phyloP scores from a whole-genome alignment of 2,113 vertebrate genomes.

The Acrocephalus kingi region DNA sequence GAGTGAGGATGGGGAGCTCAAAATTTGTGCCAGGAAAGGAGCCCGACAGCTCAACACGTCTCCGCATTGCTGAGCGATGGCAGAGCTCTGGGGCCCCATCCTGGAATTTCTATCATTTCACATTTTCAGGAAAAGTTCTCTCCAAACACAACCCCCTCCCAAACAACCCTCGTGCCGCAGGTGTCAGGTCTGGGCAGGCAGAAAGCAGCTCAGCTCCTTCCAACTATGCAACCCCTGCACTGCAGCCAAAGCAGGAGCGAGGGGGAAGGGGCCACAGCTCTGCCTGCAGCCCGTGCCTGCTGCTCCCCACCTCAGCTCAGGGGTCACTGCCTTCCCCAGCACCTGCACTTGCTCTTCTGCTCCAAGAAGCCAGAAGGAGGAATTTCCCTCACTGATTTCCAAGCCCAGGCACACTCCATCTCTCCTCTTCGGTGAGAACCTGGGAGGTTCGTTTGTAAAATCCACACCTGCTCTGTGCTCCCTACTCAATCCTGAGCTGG shows the following conservation, averaged over 20 bases:
- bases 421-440: not conserved
- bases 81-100: not conserved
- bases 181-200: conserved; percentile 40
- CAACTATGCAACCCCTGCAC: not conserved
- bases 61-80: rapidly evolving
- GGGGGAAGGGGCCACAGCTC: not conserved
- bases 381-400: not conserved
- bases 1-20: not conserved
- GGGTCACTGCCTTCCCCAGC: not conserved
- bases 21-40: not conserved
- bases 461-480: rapidly evolving
- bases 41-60: rapidly evolving
- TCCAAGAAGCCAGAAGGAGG: not conserved
- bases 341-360: not conserved
- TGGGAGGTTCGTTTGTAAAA: not conserved
- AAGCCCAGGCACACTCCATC: not conserved
- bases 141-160: not conserved
- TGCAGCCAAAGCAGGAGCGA: rapidly evolving
- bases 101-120: not conserved
- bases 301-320: not conserved
- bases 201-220: not conserved
- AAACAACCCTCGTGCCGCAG: not conserved
- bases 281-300: not conserved
- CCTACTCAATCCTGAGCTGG: rapidly evolving
- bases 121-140: not conserved